Evolutionary conservation across 2,797 vertebrate genomes (phyloP).

Genomic region (Xiphophorus birchmanni): DNA sequence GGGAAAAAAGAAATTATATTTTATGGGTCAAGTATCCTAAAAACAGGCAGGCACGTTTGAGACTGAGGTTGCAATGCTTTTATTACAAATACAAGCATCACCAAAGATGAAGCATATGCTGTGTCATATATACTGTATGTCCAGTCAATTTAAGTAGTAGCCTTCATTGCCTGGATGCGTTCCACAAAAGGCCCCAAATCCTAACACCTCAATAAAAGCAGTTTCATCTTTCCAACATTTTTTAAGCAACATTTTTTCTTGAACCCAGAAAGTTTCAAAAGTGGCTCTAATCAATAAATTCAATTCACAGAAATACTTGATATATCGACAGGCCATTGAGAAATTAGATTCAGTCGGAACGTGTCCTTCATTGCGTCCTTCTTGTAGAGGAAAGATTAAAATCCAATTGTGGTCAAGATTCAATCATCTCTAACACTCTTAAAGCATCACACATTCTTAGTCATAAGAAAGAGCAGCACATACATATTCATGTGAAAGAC

Average conservation of each 20-base stretch:
- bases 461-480: conserved; percentile 37
- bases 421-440: conserved; percentile 62
- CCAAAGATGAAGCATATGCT: conserved; percentile 35
- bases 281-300: conserved; percentile 51
- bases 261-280: conserved; percentile 28
- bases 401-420: conserved; percentile 68
- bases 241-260: conserved; percentile 37
- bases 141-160: background rate
- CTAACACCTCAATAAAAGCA: conserved; percentile 31
- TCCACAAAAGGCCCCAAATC: conserved; percentile 14
- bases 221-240: conserved; percentile 20
- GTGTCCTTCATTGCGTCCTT: conserved; percentile 68
- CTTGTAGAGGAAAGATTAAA: conserved; percentile 54
- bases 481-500: conserved; percentile 61
- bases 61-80: conserved; percentile 23
- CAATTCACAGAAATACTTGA: conserved; percentile 38
- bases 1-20: conserved; percentile 31
- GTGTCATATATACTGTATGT: background rate
- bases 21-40: conserved; percentile 55
- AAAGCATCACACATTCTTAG: conserved; percentile 40
- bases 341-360: conserved; percentile 68
- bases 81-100: conserved; percentile 41
- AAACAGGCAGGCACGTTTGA: conserved; percentile 33
- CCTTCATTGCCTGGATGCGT: conserved; percentile 24
- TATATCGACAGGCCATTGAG: conserved; percentile 57